Evolutionary conservation across 2,888 invertebrate genomes (phyloP).

Genomic region (Mellilla xanthometata): DNA sequence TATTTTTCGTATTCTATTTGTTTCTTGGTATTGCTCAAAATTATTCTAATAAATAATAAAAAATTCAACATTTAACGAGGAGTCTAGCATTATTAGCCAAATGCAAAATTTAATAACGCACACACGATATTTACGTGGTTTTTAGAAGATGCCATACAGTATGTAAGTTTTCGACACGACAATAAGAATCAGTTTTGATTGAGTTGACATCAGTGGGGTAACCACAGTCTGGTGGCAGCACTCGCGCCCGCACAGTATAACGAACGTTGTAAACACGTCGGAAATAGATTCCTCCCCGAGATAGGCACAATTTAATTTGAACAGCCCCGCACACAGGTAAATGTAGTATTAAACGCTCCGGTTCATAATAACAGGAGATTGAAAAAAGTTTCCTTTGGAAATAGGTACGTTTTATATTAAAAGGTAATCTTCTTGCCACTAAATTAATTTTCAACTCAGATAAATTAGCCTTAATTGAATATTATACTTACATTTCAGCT

Average conservation of each 20-base stretch:
- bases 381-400: conserved; percentile 27
- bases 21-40: too few relatives aligned
- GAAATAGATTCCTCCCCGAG: conserved; percentile 46
- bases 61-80: too few relatives aligned
- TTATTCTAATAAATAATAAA: too few relatives aligned
- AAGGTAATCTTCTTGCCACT: conserved; percentile 21
- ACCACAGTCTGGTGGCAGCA: neutral
- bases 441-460: conserved; percentile 21
- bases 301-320: conserved; percentile 37
- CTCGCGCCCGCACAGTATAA: conserved; percentile 24
- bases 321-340: conserved; percentile 27
- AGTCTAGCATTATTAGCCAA: too few relatives aligned
- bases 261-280: conserved; percentile 51
- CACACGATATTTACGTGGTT: too few relatives aligned
- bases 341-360: conserved; percentile 25
- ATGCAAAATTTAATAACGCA: too few relatives aligned
- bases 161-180: too few relatives aligned
- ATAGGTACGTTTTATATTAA: conserved; percentile 19
- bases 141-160: too few relatives aligned
- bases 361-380: conserved; percentile 30
- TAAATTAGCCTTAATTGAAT: conserved; percentile 20
- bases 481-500: conserved; percentile 11
- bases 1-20: too few relatives aligned
- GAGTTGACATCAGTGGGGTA: too few relatives aligned
- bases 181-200: too few relatives aligned